Base-by-base conservation (phyloP, 2,113 vertebrate species). In the Tragelaphus buxtoni region DNA sequence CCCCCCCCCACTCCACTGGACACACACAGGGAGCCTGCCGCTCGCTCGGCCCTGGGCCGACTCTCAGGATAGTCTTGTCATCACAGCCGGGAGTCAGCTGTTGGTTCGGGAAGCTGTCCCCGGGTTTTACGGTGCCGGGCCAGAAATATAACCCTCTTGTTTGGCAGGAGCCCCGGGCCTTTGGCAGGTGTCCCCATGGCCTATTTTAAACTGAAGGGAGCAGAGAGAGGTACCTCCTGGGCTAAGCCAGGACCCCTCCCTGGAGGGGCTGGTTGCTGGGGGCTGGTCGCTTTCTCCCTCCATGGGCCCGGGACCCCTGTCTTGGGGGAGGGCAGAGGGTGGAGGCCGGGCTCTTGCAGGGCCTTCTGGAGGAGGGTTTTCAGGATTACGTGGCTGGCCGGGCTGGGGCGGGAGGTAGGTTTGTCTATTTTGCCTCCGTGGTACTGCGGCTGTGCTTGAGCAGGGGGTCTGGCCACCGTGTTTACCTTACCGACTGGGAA, bases 1-100 rank as follows among this genome's bases (percentile, higher is more conserved):
- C 0, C 53, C 77, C 89, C 95, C 88, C 85, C 93, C 12, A 69
- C 63, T 88, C 92, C 92, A 89, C 96, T 96, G 96, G 94, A 94
- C 85, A 72, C 88, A 35, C 2, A 5, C 26, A 5, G 74, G 84
- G 90, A 87, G 94, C 89, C 80, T 35, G 42, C 85, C 0, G 5
- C 93, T 90, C 2, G 58, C 97, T 87, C 95, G 81, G 92, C 58
- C 81, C 30, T 0, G 7, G 84, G 84, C 91, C 47, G 42, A 82
- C 88, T 82, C 92, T 69, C 94, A 89, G 90, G 94, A 90, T 69
- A 4, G 28, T 97, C 98, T 98, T 98, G 98, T 98, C 97, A 97
- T 98, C 98, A 96, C 97, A 95, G 97, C 98, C 97, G 58, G 98
- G 98, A 98, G 98, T 98, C 98, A 99, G 98, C 98, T 99, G 98